These are phyloP conservation scores for Scaptomyza reducta DNA, from an alignment of 2,888 invertebrate species.

Conservation along the genomic window DNA sequence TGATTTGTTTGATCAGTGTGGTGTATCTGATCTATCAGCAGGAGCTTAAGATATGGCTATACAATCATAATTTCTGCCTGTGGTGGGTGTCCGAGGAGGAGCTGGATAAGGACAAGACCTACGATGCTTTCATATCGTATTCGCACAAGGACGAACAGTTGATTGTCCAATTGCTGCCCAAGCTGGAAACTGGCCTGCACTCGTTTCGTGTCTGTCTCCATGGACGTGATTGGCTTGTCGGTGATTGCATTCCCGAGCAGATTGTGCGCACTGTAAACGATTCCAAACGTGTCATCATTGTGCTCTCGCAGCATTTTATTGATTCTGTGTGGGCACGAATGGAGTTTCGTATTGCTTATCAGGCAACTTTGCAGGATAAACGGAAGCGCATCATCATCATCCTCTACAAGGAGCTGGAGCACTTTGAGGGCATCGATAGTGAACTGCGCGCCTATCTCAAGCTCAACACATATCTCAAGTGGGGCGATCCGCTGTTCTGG, in stretches of 20 bases:
- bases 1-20: slow-evolving; percentile 78
- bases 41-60: slow-evolving; percentile 89
- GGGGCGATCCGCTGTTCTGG: slow-evolving; percentile 93
- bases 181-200: slow-evolving; percentile 87
- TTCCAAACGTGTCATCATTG: slow-evolving; percentile 88
- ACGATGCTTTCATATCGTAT: slow-evolving; percentile 92
- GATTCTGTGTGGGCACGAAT: slow-evolving; percentile 90
- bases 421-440: slow-evolving; percentile 86
- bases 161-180: slow-evolving; percentile 87
- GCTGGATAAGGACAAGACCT: slow-evolving; percentile 86
- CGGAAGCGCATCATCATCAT: slow-evolving; percentile 89
- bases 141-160: slow-evolving; percentile 90
- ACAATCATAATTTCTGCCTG: slow-evolving; percentile 86
- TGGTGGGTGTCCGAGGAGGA: slow-evolving; percentile 88
- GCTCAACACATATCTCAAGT: slow-evolving; percentile 91
- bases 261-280: slow-evolving; percentile 88
- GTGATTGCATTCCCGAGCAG: slow-evolving; percentile 89
- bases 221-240: slow-evolving; percentile 89
- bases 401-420: slow-evolving; percentile 88
- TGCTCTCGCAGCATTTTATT: slow-evolving; percentile 89
- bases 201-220: slow-evolving; percentile 89
- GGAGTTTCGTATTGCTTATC: slow-evolving; percentile 90
- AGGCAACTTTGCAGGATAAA: slow-evolving; percentile 88
- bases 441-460: slow-evolving; percentile 89
- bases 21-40: slow-evolving; percentile 86